Base-by-base conservation (phyloP, 1,140 invertebrate genomes). In the Rhopalosiphum maidis region DNA sequence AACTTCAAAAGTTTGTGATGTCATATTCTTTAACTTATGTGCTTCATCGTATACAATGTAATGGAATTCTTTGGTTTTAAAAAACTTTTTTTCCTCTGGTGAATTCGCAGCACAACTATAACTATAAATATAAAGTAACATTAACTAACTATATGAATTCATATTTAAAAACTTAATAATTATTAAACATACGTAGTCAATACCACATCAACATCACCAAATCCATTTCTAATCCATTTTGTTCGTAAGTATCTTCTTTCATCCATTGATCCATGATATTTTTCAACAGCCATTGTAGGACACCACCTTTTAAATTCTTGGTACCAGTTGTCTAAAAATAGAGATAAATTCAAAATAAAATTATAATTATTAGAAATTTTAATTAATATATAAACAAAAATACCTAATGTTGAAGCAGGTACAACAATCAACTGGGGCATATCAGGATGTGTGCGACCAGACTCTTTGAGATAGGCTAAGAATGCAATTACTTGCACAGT, bases 11-110 rank as follows among this genome's bases (percentile, higher is more conserved):
- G 99, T 96, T 94, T 97, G 96, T 11, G 98, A 98, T 68, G 97
- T 97, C 98, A 99, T 99, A 95, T 99, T 99, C 95, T 99, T 99
- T 18, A 99, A 95, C 98, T 99, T 99, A 94, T 99, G 99, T 1
- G 98, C 99, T 95, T 99, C 99, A 95, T 99, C 99, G 95, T 99
- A 99, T 48, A 99, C 96, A 0, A 99, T 98, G 95, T 99, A 99
- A 94, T 99, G 97, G 95, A 99, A 97, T 35, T 96, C 96, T 90
- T 98, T 97, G 55, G 98, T 97, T 90, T 98, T 97, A 95, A 99
- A 99, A 95, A 99, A 97, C 94, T 97, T 97, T 82, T 97, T 96
- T 95, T 99, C 99, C 94, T 99, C 99, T 0, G 97, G 96, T 94
- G 97, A 97, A 94, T 97, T 98, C 25, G 96, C 96, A 15, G 98